These are phyloP conservation scores for Bradysia coprophila DNA, from an alignment of 1,140 invertebrate species.

Conservation along the genomic window DNA sequence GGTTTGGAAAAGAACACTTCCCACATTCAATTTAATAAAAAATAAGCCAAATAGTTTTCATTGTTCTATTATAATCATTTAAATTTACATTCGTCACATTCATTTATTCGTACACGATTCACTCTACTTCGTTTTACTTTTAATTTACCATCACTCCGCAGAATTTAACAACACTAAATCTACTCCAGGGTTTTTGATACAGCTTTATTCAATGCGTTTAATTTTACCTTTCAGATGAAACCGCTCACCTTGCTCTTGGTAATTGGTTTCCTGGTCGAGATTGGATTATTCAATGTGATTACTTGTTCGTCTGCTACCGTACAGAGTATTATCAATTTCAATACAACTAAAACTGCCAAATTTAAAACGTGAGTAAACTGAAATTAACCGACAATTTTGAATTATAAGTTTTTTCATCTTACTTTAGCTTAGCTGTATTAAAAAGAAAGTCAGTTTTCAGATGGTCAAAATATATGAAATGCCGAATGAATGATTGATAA, in stretches of 20 bases:
- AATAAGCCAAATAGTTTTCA: too few species aligned
- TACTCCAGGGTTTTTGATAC: too few species aligned
- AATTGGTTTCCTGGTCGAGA: constrained; percentile 13
- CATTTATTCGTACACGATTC: too few species aligned
- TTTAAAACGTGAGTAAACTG: constrained; percentile 4
- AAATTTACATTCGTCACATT: too few species aligned
- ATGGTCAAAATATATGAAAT: not conserved
- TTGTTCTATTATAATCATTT: too few species aligned
- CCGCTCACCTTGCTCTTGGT: constrained; percentile 22
- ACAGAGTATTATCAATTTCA: constrained; percentile 2
- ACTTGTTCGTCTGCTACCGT: constrained; percentile 2
- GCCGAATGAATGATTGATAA: too few species aligned
- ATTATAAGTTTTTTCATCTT: not conserved
- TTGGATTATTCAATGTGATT: not conserved
- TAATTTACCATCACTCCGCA: too few species aligned
- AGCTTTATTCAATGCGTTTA: too few species aligned
- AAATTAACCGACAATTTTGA: not conserved
- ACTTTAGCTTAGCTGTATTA: not conserved
- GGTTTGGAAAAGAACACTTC: too few species aligned
- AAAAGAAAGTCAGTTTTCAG: not conserved
- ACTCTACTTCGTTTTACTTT: too few species aligned
- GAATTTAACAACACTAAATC: too few species aligned
- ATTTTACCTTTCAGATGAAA: constrained; percentile 16
- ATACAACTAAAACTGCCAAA: not conserved
- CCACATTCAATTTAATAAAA: too few species aligned